phyloP scores from a whole-genome alignment of 2,113 vertebrate species.

The Charina bottae region DNA sequence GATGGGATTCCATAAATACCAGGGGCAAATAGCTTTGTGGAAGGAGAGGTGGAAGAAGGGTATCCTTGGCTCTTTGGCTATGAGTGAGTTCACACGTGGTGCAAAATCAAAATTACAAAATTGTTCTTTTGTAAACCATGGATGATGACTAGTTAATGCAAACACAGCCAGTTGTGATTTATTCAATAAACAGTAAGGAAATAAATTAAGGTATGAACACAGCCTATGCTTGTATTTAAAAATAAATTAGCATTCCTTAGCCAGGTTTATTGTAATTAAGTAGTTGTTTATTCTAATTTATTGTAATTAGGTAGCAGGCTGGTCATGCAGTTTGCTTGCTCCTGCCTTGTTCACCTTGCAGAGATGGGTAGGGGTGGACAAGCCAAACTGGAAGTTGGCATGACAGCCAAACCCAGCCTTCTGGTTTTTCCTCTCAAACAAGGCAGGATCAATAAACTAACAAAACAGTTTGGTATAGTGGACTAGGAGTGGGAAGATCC shows the following conservation, averaged over 20 bases:
- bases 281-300: background rate
- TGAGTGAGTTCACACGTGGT: background rate
- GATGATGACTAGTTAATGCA: no score
- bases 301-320: background rate
- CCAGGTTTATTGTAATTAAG: background rate
- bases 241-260: no score
- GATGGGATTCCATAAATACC: background rate
- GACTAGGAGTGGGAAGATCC: no score
- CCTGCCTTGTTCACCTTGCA: background rate
- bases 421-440: background rate
- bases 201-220: no score
- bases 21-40: background rate
- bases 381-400: background rate
- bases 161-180: no score
- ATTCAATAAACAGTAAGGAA: no score
- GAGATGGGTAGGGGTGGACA: background rate
- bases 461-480: background rate
- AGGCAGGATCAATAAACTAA: background rate
- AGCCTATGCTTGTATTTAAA: no score
- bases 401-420: background rate
- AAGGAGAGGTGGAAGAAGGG: no score
- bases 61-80: background rate
- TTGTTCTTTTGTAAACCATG: no score
- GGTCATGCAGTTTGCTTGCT: background rate
- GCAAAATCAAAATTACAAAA: background rate